These are phyloP conservation scores for Drosophila macrospina DNA, from an alignment of 2,888 invertebrate species.

Conservation along the genomic window DNA sequence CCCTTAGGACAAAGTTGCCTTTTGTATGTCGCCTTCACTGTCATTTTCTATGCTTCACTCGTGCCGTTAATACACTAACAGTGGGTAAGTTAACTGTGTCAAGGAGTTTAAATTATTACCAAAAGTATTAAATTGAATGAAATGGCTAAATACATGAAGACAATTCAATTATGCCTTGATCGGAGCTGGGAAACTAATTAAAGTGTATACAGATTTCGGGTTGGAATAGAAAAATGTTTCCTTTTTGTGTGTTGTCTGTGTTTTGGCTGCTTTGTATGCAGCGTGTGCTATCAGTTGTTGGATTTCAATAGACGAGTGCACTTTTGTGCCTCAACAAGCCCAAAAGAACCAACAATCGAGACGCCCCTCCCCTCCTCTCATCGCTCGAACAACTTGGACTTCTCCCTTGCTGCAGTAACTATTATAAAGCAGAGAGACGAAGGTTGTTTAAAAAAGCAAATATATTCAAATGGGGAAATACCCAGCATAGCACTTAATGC, in stretches of 20 bases:
- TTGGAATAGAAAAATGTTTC: not conserved
- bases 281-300: conserved; percentile 61
- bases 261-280: conserved; percentile 64
- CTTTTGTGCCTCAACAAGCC: conserved; percentile 55
- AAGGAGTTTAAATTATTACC: not conserved
- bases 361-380: not conserved
- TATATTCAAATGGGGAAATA: conserved; percentile 48
- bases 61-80: not conserved
- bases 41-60: not conserved
- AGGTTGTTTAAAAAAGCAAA: conserved; percentile 31
- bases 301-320: conserved; percentile 63
- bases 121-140: not conserved
- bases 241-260: not conserved
- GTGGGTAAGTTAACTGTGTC: not conserved
- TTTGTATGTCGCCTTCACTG: not conserved
- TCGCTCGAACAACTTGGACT: not conserved
- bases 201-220: not conserved
- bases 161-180: no score
- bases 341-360: conserved; percentile 46
- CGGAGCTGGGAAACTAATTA: no score
- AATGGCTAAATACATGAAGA: not conserved
- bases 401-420: conserved; percentile 11
- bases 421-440: conserved; percentile 41
- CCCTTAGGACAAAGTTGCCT: not conserved
- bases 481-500: conserved; percentile 1